Conservation (phyloP, 2,797 vertebrate species). For the Sebastes umbrosus region DNA sequence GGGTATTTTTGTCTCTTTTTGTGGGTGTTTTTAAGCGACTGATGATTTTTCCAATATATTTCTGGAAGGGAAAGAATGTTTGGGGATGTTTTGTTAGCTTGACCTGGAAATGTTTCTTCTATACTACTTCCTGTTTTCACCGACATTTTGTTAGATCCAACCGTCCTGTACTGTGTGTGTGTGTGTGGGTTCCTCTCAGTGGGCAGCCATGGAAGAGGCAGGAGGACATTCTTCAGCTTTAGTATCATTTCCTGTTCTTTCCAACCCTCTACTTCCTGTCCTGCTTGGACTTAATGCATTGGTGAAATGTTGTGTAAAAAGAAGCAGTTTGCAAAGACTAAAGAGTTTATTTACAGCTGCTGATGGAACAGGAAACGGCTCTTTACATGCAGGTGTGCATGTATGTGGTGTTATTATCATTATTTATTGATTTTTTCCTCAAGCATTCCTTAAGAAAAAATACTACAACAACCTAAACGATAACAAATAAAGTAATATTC, state of each 20-base stretch:
- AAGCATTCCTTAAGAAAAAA: too few relatives aligned
- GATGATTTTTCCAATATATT: constrained; percentile 34
- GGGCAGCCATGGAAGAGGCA: constrained; percentile 17
- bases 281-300: constrained; percentile 44
- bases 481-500: too few relatives aligned
- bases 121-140: constrained; percentile 76
- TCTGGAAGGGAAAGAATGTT: constrained; percentile 46
- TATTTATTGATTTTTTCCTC: background rate
- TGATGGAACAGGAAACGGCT: constrained; percentile 43
- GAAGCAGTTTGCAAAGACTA: constrained; percentile 22
- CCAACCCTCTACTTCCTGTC: constrained; percentile 72
- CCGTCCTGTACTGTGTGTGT: background rate
- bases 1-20: constrained; percentile 15
- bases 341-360: constrained; percentile 44
- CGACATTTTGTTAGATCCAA: constrained; percentile 55
- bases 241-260: constrained; percentile 74
- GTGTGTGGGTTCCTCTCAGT: constrained; percentile 9
- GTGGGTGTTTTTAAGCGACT: background rate
- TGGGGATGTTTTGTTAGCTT: constrained; percentile 56
- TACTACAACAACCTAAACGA: too few relatives aligned
- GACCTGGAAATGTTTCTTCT: constrained; percentile 72
- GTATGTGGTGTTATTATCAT: background rate
- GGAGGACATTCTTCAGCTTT: constrained; percentile 64
- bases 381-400: constrained; percentile 22
- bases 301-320: constrained; percentile 11